Evolutionary conservation across 2,888 invertebrate genomes (phyloP), one percentile per base, ranked within the genome.

Genomic region (Dasypolia templi): DNA sequence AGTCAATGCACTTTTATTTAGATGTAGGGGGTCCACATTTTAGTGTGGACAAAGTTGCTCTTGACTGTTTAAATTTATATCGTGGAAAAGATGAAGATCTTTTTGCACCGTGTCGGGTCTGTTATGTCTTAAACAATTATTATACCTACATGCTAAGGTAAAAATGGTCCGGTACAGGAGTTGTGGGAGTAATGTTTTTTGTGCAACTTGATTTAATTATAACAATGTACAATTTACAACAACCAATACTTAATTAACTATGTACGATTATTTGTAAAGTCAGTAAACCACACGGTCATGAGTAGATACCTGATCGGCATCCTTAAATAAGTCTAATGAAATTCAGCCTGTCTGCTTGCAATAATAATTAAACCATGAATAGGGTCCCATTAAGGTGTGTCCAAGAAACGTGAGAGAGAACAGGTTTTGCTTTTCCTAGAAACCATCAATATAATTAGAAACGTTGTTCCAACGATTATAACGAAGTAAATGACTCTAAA

Each of bases 1-100:
- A 85, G 85, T 83, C 80, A 77, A 85, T 86, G 86, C 80, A 86
- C 78, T 83, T 83, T 83, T 86, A 76, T 86, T 78, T 77, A 62
- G 68, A n/a, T n/a, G n/a, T n/a, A n/a, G n/a, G n/a, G n/a, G n/a
- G n/a, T n/a, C n/a, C n/a, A n/a, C n/a, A n/a, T n/a, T n/a, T n/a
- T n/a, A n/a, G n/a, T n/a, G n/a, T n/a, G n/a, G 68, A 77, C 35
- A 49, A 39, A 11, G 14, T 19, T 35, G 1, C 0, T 46, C 2
- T 46, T 68, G 29, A 12, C 7, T 56, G n/a, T 46, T 46, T 44
- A 44, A n/a, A n/a, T n/a, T n/a, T n/a, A n/a, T n/a, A n/a, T 17
- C 14, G 14, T 9, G 22, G 22, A 17, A 22, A 64, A n/a, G n/a
- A n/a, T n/a, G n/a, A n/a, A n/a, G n/a, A 32, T 32, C 1, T 32